Percentiles rank a stretch among this genome's conserved stretches.
These are phyloP conservation scores for Drosophila prolongata DNA, from an alignment of 2,888 invertebrate genomes.

Conservation along the genomic window DNA sequence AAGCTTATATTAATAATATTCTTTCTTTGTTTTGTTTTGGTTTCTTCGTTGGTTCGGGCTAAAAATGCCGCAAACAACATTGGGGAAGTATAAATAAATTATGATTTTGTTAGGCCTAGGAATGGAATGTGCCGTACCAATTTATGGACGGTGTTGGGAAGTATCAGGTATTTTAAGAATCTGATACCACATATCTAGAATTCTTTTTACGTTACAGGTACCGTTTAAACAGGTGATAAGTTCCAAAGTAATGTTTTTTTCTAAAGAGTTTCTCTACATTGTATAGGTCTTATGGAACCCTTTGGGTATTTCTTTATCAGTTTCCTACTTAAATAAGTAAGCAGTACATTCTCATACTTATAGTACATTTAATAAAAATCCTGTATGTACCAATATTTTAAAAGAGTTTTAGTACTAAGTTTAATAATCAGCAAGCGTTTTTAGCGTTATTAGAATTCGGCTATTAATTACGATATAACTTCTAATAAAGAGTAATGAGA, in stretches of 20 bases:
- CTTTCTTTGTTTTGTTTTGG: constrained; percentile 52
- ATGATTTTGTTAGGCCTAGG: constrained; percentile 41
- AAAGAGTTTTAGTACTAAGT: too few species aligned
- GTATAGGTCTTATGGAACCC: too few species aligned
- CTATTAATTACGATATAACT: too few species aligned
- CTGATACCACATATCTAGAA: constrained; percentile 2
- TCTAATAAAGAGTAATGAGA: too few species aligned
- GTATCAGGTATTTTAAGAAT: constrained; percentile 29
- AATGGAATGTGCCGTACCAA: constrained; percentile 34
- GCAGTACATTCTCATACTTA: too few species aligned
- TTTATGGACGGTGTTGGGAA: constrained; percentile 26
- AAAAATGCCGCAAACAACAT: constrained; percentile 57
- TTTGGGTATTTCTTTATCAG: too few species aligned
- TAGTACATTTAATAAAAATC: too few species aligned
- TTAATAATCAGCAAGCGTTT: too few species aligned
- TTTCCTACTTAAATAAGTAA: too few species aligned
- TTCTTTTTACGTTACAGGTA: neutral
- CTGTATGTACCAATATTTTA: too few species aligned
- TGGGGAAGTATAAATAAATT: constrained; percentile 41
- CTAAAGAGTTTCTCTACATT: too few species aligned
- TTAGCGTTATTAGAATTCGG: too few species aligned
- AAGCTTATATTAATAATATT: constrained; percentile 65
- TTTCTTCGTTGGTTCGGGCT: constrained; percentile 42
- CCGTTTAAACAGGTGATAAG: neutral
- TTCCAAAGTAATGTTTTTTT: neutral